These are phyloP conservation scores for Metopolophium dirhodum DNA, from an alignment of 1,140 invertebrate genomes.

Conservation along the genomic window DNA sequence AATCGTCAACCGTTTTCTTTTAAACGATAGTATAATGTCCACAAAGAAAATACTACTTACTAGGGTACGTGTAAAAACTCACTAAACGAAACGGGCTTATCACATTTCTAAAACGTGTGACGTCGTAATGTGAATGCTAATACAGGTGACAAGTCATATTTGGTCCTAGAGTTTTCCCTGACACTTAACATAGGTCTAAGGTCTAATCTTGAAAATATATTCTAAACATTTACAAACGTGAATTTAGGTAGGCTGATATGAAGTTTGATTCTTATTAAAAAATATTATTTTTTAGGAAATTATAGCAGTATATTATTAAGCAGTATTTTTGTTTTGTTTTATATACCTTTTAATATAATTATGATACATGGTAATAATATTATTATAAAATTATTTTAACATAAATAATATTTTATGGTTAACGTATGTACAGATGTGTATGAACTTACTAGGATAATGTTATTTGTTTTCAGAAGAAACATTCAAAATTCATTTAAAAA, in stretches of 20 bases:
- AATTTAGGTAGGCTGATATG: neutral
- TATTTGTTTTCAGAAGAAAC: no score
- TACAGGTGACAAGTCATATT: neutral
- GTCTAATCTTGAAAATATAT: neutral
- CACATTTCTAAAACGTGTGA: neutral
- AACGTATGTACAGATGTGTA: neutral
- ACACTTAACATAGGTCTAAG: neutral
- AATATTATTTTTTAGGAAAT: neutral
- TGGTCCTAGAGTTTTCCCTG: no score
- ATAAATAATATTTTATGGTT: neutral
- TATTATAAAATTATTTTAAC: neutral
- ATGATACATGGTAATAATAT: neutral
- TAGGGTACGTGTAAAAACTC: neutral
- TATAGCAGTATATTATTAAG: neutral
- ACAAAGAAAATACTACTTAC: neutral
- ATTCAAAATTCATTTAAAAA: neutral
- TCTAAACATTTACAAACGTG: neutral
- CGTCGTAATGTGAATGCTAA: neutral
- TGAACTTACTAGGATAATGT: neutral
- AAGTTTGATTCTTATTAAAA: neutral
- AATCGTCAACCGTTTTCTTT: neutral
- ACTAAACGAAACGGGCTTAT: neutral
- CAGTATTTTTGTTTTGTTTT: neutral
- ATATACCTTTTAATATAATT: neutral
- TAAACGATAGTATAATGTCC: neutral